Percentiles rank a stretch among this genome's conserved stretches.
These are phyloP conservation scores for Delphinus delphis DNA, from an alignment of 2,113 vertebrate genomes.

Conservation along the genomic window DNA sequence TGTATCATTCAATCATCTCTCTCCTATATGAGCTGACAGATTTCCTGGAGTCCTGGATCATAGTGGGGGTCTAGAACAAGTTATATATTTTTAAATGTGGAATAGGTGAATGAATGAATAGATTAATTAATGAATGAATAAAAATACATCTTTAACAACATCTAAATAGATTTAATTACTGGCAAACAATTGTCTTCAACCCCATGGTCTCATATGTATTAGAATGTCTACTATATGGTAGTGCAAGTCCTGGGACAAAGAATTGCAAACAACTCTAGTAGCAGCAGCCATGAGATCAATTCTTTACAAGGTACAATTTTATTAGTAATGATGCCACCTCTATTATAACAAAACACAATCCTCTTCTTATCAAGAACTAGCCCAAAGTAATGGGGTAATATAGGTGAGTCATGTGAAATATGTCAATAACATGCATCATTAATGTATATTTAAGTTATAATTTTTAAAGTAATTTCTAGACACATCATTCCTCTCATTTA, in stretches of 20 bases:
- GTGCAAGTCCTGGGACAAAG: background rate
- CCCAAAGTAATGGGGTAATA: background rate
- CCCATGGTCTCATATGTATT: background rate
- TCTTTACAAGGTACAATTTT: background rate
- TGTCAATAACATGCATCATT: background rate
- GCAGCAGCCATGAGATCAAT: background rate
- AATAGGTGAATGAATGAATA: background rate
- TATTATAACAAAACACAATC: background rate
- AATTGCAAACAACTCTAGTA: background rate
- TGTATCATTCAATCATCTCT: background rate
- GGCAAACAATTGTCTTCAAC: background rate
- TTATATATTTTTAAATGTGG: background rate
- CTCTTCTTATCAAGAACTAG: background rate
- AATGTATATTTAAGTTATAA: background rate
- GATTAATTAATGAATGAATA: background rate
- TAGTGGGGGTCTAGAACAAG: background rate
- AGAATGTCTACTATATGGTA: background rate
- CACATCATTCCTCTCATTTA: background rate
- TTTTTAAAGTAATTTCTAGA: background rate
- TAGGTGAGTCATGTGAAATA: background rate
- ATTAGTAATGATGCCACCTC: background rate
- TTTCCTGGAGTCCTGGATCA: background rate
- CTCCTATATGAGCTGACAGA: background rate
- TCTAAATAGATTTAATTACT: background rate
- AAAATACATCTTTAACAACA: background rate